Base-by-base conservation (phyloP, 2,113 vertebrate genomes). In the Carassius carassius region DNA sequence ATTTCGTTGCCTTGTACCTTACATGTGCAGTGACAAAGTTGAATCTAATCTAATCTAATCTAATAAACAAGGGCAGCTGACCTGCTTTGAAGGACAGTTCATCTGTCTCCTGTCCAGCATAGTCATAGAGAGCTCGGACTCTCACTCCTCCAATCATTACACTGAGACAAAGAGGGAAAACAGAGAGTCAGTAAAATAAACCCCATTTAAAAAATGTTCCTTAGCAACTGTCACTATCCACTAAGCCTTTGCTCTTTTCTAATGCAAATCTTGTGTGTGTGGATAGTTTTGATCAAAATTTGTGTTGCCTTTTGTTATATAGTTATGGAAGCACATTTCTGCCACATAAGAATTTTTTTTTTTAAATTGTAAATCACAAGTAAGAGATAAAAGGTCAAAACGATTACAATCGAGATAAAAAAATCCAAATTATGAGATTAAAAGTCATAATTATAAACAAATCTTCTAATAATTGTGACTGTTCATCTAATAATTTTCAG, bases 21-120 rank as follows among this genome's bases (percentile, higher is more conserved):
- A 29, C 29, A 29, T 29, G 29, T 29, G 29, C 29, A 29, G 29
- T 29, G 29, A 29, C 29, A 29, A 29, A 29, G 29, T 29, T 29
- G 29, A 29, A 29, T 29, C 29, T 29, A 29, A 29, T 29, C 29
- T 29, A 29, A 29, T 29, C 29, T 29, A 29, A 29, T 29, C 1
- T 29, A 29, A 29, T 29, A 29, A 29, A 29, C 29, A 29, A 37
- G 32, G 67, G n/a, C 44, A 77, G 7, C 77, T 87, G 83, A 94
- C 94, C 93, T 89, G 93, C 92, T 92, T 93, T 94, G 89, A 95
- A 94, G 25, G 94, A 93, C n/a, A 94, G 92, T 84, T 94, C 94
- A 41, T 94, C 94, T 0, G 92, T 93, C 76, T 94, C 94, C 90
- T 94, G 94, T 70, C 94, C 93, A n/a, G 86, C 83, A 1, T 94